Percentiles rank a stretch among this genome's conserved stretches.
These are phyloP conservation scores for Trissoscelio sp. DNA, from an alignment of 2,888 invertebrate species.

Conservation along the genomic window DNA sequence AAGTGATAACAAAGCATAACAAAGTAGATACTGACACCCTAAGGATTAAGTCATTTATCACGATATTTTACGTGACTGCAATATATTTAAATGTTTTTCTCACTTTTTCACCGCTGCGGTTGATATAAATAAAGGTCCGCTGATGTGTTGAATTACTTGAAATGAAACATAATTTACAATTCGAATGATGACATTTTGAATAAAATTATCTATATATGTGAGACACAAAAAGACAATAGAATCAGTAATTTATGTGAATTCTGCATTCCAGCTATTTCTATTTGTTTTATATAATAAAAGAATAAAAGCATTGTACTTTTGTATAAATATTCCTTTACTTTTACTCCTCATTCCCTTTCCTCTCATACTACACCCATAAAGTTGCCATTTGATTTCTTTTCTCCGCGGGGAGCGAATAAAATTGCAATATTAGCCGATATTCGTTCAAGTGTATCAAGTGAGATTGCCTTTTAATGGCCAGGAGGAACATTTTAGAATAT, in stretches of 20 bases:
- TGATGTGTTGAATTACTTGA: constrained; percentile 9
- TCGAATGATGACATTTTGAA: background rate
- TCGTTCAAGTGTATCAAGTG: constrained; percentile 65
- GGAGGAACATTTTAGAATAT: constrained; percentile 42
- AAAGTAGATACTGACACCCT: constrained; percentile 6
- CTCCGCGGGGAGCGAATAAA: constrained; percentile 64
- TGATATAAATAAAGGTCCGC: constrained; percentile 7
- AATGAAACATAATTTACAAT: constrained; percentile 12
- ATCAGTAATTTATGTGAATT: background rate
- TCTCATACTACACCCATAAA: constrained; percentile 46
- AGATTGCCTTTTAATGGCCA: constrained; percentile 67
- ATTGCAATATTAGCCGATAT: constrained; percentile 68
- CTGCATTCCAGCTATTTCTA: constrained; percentile 8
- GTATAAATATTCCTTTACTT: constrained; percentile 42
- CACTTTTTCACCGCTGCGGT: background rate
- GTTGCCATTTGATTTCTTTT: constrained; percentile 63
- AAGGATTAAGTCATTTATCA: constrained; percentile 46
- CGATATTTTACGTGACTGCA: constrained; percentile 21
- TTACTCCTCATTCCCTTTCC: constrained; percentile 8
- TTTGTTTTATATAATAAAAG: constrained; percentile 15
- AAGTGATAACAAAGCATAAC: constrained; percentile 36
- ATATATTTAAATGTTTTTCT: constrained; percentile 34
- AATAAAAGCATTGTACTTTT: constrained; percentile 24
- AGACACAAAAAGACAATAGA: background rate
- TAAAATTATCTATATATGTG: background rate